phyloP scores from a whole-genome alignment of 2,797 vertebrate genomes.

The Sparus aurata region DNA sequence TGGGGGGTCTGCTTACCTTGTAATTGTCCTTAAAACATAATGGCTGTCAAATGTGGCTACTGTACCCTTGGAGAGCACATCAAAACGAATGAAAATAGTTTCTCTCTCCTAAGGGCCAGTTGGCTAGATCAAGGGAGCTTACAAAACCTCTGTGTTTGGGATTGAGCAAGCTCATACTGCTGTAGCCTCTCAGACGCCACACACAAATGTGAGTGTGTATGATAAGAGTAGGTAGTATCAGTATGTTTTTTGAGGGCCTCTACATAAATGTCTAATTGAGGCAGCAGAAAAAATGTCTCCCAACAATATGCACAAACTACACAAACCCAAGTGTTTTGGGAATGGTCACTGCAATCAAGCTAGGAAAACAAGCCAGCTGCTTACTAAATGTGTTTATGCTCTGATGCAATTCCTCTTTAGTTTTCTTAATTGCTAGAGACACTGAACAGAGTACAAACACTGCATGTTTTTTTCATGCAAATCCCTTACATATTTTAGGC shows the following conservation, averaged over 20 bases:
- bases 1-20: slow-evolving; percentile 43
- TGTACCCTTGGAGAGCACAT: slow-evolving; percentile 19
- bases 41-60: slow-evolving; percentile 38
- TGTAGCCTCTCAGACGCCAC: slow-evolving; percentile 19
- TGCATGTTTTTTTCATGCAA: slow-evolving; percentile 66
- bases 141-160: slow-evolving; percentile 42
- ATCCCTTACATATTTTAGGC: slow-evolving; percentile 76
- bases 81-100: slow-evolving; percentile 44
- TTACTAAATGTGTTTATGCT: slow-evolving; percentile 66
- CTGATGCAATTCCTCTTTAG: slow-evolving; percentile 72
- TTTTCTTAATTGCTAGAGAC: slow-evolving; percentile 73
- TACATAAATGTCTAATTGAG: slow-evolving; percentile 57
- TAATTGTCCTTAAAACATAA: slow-evolving; percentile 58
- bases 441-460: slow-evolving; percentile 67
- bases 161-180: slow-evolving; percentile 36
- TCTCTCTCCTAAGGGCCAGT: slow-evolving; percentile 44
- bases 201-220: slow-evolving; percentile 42
- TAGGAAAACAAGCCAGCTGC: slow-evolving; percentile 60
- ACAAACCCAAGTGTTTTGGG: slow-evolving; percentile 49
- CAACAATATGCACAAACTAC: slow-evolving; percentile 49
- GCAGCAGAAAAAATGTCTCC: slow-evolving; percentile 33
- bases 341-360: slow-evolving; percentile 71
- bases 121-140: slow-evolving; percentile 54
- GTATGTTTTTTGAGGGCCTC: slow-evolving; percentile 42
- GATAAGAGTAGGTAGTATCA: slow-evolving; percentile 54